phyloP scores from a whole-genome alignment of 2,797 vertebrate genomes.

The Sebastiscus albofasciatus region DNA sequence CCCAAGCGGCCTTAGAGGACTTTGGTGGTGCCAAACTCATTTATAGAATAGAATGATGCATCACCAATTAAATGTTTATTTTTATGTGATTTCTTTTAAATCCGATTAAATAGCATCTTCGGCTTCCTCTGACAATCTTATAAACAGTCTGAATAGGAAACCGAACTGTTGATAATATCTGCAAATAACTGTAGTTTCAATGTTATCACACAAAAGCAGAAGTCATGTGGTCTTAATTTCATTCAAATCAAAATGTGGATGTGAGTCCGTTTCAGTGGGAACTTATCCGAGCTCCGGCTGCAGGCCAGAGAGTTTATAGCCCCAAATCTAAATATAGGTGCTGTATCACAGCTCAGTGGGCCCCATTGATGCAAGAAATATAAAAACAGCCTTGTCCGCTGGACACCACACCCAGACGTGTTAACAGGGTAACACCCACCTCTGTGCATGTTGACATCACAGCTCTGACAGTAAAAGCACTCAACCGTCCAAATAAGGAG shows the following conservation, averaged over 20 bases:
- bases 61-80: background rate
- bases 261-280: background rate
- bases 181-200: background rate
- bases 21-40: background rate
- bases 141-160: no score
- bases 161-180: background rate
- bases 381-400: constrained; percentile 72
- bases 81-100: background rate
- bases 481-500: constrained; percentile 54
- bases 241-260: background rate
- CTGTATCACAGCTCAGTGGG: constrained; percentile 63
- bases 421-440: constrained; percentile 54
- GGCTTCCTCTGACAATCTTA: no score
- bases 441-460: constrained; percentile 57
- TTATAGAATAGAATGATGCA: background rate
- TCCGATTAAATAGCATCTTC: rapidly evolving
- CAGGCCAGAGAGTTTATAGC: constrained; percentile 37
- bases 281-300: background rate
- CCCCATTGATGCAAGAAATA: constrained; percentile 66
- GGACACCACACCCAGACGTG: constrained; percentile 72
- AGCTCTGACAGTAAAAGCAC: constrained; percentile 27
- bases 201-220: background rate
- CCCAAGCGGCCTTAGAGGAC: background rate
- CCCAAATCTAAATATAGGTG: constrained; percentile 72
- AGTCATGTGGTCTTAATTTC: background rate